Base-by-base conservation (phyloP, 2,888 invertebrate species). In the Trypoxylon attenuatum region DNA sequence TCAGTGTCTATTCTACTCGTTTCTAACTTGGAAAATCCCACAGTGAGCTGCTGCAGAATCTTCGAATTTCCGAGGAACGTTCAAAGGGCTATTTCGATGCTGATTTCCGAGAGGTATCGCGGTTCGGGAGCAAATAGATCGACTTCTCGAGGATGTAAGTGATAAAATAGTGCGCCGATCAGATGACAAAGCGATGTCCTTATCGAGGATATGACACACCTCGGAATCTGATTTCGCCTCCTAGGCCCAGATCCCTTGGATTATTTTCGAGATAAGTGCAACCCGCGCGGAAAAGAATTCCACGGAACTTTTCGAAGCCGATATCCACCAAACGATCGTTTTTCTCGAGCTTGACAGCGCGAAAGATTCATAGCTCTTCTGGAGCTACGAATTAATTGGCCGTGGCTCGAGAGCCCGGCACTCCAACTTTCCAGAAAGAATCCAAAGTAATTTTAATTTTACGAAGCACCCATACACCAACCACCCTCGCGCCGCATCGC, bases 371-470 rank as follows among this genome's bases (percentile, higher is more conserved):
- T 2, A 33, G 1, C n/a, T n/a, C n/a, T n/a, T 29, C 19, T 38
- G 39, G 53, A 53, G 52, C 45, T 19, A 18, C 53, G 19, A 46
- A 57, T 57, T 62, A 62, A 62, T 62, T 43, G 52, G 16, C 19
- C 52, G 27, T 21, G 23, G 41, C 23, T 8, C 21, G 57, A 62
- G 39, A 57, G 50, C 29, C 42, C 22, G 29, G 38, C 16, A 33
- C 33, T 33, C n/a, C 22, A 43, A 50, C 16, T 49, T 49, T 33
- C n/a, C 19, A 21, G n/a, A 15, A 56, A 61, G 56, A 61, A 61
- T 61, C 22, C 38, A 56, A 27, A 18, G 39, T 38, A 61, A 61
- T 61, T 61, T 46, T 39, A 19, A 61, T 51, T 27, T 39, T 47
- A 21, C 4, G 13, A 33, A 27, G 6, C 29, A 42, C 42, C 49